Percentiles rank a stretch among this genome's conserved stretches.
Evolutionary conservation across 2,797 vertebrate species (phyloP).

Genomic region (Pipistrellus pygmaeus): DNA sequence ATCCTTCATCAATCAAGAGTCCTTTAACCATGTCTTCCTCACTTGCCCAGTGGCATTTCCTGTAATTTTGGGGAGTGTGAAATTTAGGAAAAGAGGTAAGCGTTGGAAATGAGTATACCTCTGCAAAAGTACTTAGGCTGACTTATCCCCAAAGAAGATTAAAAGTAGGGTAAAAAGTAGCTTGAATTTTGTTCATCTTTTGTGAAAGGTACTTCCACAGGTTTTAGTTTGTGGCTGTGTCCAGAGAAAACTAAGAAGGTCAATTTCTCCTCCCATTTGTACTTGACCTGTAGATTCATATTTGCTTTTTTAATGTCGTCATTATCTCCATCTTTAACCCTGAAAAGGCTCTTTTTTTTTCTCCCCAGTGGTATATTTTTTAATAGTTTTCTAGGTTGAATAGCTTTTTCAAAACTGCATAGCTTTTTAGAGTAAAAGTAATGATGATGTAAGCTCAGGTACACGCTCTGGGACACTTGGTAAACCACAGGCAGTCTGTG

Average conservation of each 20-base stretch:
- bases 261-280: background rate
- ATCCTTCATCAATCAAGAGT: background rate
- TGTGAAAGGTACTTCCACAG: background rate
- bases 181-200: slow-evolving; percentile 54
- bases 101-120: slow-evolving; percentile 5
- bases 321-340: slow-evolving; percentile 25
- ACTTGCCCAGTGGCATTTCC: background rate
- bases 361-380: slow-evolving; percentile 77
- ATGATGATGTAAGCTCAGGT: slow-evolving; percentile 67
- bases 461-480: slow-evolving; percentile 79
- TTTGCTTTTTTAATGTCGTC: background rate
- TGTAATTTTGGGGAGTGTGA: background rate
- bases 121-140: slow-evolving; percentile 7
- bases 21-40: background rate
- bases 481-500: slow-evolving; percentile 70
- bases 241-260: background rate
- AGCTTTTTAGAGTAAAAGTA: slow-evolving; percentile 84
- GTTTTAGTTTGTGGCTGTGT: slow-evolving; percentile 29
- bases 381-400: slow-evolving; percentile 88
- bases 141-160: slow-evolving; percentile 2
- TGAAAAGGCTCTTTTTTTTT: background rate
- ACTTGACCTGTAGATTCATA: background rate
- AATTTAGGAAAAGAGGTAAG: background rate
- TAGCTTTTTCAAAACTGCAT: slow-evolving; percentile 87
- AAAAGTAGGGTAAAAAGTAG: background rate